A percentile compares a stretch with the other conserved stretches of the same genome.
phyloP scores from a whole-genome alignment of 2,113 vertebrate genomes.

The Hyaena hyaena region DNA sequence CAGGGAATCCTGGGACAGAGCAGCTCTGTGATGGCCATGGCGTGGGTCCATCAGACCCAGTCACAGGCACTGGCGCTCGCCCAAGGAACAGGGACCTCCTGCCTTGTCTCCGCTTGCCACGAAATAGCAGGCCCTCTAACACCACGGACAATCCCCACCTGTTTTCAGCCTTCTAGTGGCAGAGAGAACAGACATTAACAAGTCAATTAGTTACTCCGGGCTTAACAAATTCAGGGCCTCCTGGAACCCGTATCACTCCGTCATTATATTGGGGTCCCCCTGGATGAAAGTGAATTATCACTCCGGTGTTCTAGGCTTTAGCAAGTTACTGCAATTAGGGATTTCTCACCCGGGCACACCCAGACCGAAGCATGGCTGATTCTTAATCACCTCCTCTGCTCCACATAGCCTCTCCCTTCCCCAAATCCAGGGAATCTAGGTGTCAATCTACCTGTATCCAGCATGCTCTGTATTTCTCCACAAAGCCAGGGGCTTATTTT shows the following conservation, averaged over 20 bases:
- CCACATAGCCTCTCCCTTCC: not conserved
- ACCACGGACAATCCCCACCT: not conserved
- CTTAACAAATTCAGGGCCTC: slow-evolving; percentile 29
- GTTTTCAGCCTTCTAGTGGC: not conserved
- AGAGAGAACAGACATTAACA: slow-evolving; percentile 54
- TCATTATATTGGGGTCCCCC: slow-evolving; percentile 38
- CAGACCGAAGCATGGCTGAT: not conserved
- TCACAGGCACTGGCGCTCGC: not conserved
- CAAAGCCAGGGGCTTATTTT: not conserved
- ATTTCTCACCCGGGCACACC: not conserved
- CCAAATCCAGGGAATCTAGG: not conserved
- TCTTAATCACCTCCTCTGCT: not conserved
- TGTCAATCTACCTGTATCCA: not conserved
- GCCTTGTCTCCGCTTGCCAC: not conserved
- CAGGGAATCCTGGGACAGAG: not conserved
- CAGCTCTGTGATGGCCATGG: not conserved
- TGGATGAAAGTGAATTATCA: slow-evolving; percentile 44
- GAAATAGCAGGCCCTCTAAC: slow-evolving; percentile 17
- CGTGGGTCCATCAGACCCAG: slow-evolving; percentile 14
- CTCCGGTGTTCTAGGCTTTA: not conserved
- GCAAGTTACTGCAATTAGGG: slow-evolving; percentile 6
- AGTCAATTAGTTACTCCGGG: slow-evolving; percentile 48
- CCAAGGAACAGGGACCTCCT: not conserved
- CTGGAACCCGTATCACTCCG: not conserved
- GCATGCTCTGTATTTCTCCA: not conserved